Percentiles rank a stretch among this genome's conserved stretches.
These are phyloP conservation scores for Hycleus cichorii DNA, from an alignment of 1,140 invertebrate genomes.

Conservation along the genomic window DNA sequence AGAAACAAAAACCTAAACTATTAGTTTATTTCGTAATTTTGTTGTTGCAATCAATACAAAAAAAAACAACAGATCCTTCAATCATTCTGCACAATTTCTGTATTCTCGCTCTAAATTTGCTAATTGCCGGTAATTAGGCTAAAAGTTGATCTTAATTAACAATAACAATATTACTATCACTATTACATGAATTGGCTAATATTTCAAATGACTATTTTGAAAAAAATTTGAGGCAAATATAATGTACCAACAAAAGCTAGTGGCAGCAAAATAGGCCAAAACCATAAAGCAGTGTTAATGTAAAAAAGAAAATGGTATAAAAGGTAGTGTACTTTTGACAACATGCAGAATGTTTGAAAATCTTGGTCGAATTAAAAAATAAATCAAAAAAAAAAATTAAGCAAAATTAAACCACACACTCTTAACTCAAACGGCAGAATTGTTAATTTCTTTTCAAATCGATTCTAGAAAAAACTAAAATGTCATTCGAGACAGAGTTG, in stretches of 20 bases:
- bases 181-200: slow-evolving; percentile 1
- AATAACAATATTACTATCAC: no score
- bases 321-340: slow-evolving; percentile 33
- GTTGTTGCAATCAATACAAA: slow-evolving; percentile 3
- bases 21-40: background rate
- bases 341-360: slow-evolving; percentile 57
- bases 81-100: slow-evolving; percentile 31
- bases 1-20: slow-evolving; percentile 5
- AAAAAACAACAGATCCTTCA: slow-evolving; percentile 26
- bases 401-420: no score
- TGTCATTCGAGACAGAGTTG: background rate
- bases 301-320: slow-evolving; percentile 19
- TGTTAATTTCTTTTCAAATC: background rate
- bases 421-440: no score
- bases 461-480: background rate
- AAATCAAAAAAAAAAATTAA: background rate
- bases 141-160: no score
- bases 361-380: slow-evolving; percentile 15
- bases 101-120: no score
- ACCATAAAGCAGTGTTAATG: slow-evolving; percentile 36
- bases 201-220: slow-evolving; percentile 5
- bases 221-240: slow-evolving; percentile 11
- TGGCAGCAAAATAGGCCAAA: slow-evolving; percentile 33
- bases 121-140: no score
- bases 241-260: slow-evolving; percentile 23